These are phyloP conservation scores for Seriola dumerili DNA, from an alignment of 2,113 vertebrate species.

Conservation along the genomic window DNA sequence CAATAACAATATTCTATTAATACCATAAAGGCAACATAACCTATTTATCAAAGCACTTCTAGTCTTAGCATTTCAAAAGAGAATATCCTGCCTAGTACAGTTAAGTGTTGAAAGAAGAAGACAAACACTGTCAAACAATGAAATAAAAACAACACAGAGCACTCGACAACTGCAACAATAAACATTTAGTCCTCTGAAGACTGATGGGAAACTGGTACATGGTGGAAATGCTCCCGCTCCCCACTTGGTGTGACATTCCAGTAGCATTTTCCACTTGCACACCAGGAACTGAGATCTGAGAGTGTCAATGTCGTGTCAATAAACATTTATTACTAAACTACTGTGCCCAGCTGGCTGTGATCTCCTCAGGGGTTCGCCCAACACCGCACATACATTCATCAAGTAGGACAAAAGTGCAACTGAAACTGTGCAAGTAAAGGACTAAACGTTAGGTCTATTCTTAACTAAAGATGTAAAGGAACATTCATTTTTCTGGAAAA, in stretches of 20 bases:
- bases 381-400: background rate
- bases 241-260: conserved; percentile 62
- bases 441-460: background rate
- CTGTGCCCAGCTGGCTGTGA: conserved; percentile 59
- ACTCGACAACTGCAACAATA: conserved; percentile 60
- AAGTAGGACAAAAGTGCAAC: conserved; percentile 28
- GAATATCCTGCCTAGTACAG: conserved; percentile 70
- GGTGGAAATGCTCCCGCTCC: conserved; percentile 57
- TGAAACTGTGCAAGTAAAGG: background rate
- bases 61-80: conserved; percentile 58
- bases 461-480: background rate
- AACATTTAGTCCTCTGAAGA: conserved; percentile 68
- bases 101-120: conserved; percentile 50
- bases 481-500: background rate
- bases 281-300: conserved; percentile 73
- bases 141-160: conserved; percentile 61
- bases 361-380: conserved; percentile 46
- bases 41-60: conserved; percentile 65
- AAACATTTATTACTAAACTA: conserved; percentile 58
- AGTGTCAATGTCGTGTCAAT: conserved; percentile 52
- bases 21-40: conserved; percentile 64
- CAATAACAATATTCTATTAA: conserved; percentile 72
- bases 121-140: conserved; percentile 76
- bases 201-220: conserved; percentile 70
- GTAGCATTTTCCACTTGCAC: conserved; percentile 54